phyloP scores from a whole-genome alignment of 2,888 invertebrate genomes.

The Brachypterus glaber region DNA sequence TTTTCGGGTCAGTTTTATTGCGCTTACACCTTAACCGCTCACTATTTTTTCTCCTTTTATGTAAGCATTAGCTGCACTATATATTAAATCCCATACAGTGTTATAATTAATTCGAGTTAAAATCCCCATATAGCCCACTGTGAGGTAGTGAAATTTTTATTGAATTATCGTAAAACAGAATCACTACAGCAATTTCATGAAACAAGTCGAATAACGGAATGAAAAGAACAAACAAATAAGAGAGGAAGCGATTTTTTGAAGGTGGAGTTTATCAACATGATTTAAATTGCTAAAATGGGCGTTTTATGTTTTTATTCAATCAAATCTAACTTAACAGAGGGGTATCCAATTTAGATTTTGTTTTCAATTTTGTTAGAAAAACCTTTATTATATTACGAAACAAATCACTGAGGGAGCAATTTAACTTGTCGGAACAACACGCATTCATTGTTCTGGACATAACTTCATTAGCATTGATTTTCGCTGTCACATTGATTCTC shows the following conservation, averaged over 20 bases:
- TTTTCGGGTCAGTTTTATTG: too few relatives aligned
- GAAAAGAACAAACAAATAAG: conserved; percentile 3
- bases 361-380: conserved; percentile 32
- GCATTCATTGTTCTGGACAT: conserved; percentile 31
- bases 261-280: conserved; percentile 36
- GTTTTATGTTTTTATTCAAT: conserved; percentile 41
- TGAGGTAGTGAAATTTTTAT: too few relatives aligned
- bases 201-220: too few relatives aligned
- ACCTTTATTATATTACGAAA: conserved; percentile 30
- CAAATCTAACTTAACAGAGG: conserved; percentile 33
- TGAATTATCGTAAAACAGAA: too few relatives aligned
- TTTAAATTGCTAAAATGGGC: conserved; percentile 42
- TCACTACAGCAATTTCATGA: too few relatives aligned
- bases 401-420: conserved; percentile 30
- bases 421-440: conserved; percentile 29
- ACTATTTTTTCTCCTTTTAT: too few relatives aligned
- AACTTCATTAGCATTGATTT: conserved; percentile 38
- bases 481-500: conserved; percentile 29
- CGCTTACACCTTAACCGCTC: too few relatives aligned
- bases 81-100: too few relatives aligned
- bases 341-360: conserved; percentile 34
- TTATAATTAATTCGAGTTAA: too few relatives aligned
- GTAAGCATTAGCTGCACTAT: too few relatives aligned
- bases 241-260: conserved; percentile 8
- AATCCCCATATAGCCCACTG: too few relatives aligned